Conservation (phyloP, 2,888 invertebrate genomes). For the Syritta pipiens region DNA sequence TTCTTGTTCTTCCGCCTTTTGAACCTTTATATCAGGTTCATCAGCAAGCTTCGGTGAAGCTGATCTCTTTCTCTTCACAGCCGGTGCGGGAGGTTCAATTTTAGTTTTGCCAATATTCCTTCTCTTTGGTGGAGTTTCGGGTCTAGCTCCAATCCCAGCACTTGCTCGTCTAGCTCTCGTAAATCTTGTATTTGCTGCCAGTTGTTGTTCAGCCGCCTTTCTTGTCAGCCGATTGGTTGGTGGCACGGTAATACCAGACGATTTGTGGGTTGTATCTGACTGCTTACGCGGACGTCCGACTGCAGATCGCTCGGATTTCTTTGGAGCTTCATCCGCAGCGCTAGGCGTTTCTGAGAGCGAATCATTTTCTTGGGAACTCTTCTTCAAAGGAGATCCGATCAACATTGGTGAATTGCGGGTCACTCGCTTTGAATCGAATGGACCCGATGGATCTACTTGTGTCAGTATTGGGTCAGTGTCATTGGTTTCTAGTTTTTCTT, state of each 20-base stretch:
- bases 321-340: slow-evolving; percentile 27
- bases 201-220: slow-evolving; percentile 75
- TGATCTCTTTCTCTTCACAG: slow-evolving; percentile 46
- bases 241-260: slow-evolving; percentile 23
- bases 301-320: slow-evolving; percentile 17
- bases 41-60: slow-evolving; percentile 42
- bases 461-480: background rate
- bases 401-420: slow-evolving; percentile 53
- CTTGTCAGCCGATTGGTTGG: slow-evolving; percentile 76
- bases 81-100: slow-evolving; percentile 18
- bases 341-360: slow-evolving; percentile 21
- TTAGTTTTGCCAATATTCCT: slow-evolving; percentile 70
- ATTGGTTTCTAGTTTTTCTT: background rate
- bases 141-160: slow-evolving; percentile 44
- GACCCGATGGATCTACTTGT: background rate
- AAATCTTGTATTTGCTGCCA: slow-evolving; percentile 74
- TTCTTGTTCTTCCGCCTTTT: slow-evolving; percentile 73
- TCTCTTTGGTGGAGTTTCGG: slow-evolving; percentile 57
- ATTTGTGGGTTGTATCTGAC: slow-evolving; percentile 26
- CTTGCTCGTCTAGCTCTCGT: slow-evolving; percentile 74
- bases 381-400: slow-evolving; percentile 31
- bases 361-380: slow-evolving; percentile 44
- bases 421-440: slow-evolving; percentile 25
- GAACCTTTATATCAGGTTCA: slow-evolving; percentile 72
- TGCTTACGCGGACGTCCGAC: slow-evolving; percentile 19